Evolutionary conservation across 2,113 vertebrate genomes (phyloP).

Genomic region (Drymodes brunneopygia): DNA sequence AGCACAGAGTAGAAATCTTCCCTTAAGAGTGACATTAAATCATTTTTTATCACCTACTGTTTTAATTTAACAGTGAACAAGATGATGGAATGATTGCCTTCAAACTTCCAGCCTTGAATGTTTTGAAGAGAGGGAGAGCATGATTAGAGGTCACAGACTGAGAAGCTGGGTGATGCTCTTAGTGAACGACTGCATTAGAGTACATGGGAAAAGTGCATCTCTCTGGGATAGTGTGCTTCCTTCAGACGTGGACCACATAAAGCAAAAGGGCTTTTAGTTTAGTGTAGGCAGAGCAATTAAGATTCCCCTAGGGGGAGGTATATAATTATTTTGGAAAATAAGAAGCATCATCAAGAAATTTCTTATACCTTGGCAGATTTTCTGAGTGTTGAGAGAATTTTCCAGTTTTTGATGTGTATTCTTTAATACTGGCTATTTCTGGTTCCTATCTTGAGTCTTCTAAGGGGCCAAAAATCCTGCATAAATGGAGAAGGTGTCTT

Average conservation of each 20-base stretch:
- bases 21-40: slow-evolving; percentile 15
- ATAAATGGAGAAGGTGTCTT: neutral
- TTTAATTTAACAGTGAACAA: slow-evolving; percentile 23
- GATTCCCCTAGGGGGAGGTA: neutral
- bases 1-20: neutral
- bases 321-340: neutral
- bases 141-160: neutral
- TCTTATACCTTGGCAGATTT: neutral
- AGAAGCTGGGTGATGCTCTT: neutral
- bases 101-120: neutral
- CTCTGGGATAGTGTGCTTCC: neutral
- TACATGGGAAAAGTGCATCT: neutral
- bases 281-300: neutral
- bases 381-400: neutral
- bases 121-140: neutral
- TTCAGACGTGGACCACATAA: neutral
- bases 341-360: neutral
- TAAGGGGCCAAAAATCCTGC: neutral
- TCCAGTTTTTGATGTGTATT: neutral
- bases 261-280: slow-evolving; percentile 15
- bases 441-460: neutral
- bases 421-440: neutral
- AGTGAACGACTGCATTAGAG: neutral
- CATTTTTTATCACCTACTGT: slow-evolving; percentile 8
- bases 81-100: neutral